Evolutionary conservation across 2,113 vertebrate species (phyloP).

Genomic region (Crotalus tigris): DNA sequence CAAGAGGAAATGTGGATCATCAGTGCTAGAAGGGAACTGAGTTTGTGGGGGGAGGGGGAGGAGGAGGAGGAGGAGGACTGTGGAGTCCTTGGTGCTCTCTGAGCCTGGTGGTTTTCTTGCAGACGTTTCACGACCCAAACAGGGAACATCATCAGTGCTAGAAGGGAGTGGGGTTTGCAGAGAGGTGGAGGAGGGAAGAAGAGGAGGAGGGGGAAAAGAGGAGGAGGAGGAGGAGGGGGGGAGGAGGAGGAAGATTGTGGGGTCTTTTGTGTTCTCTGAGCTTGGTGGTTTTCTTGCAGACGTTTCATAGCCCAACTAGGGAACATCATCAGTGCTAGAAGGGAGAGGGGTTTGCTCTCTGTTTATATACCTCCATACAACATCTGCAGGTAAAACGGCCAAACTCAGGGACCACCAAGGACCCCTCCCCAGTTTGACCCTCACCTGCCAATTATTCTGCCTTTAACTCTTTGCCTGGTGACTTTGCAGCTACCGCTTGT

Average conservation of each 20-base stretch:
- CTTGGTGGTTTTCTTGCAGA: background rate
- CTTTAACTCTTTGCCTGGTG: background rate
- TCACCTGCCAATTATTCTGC: background rate
- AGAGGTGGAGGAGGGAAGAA: too few species aligned
- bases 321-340: background rate
- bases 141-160: background rate
- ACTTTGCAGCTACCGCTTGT: conserved; percentile 73
- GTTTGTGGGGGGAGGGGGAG: too few species aligned
- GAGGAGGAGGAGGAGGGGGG: too few species aligned
- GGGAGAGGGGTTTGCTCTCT: background rate
- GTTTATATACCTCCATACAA: background rate
- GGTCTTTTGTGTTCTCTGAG: background rate
- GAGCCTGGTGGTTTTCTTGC: background rate
- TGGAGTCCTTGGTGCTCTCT: background rate
- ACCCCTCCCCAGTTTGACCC: background rate
- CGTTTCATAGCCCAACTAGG: background rate
- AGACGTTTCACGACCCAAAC: background rate
- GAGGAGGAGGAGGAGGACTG: background rate
- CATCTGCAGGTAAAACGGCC: background rate
- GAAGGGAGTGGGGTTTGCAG: background rate
- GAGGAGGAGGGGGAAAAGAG: too few species aligned
- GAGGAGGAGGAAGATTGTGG: background rate
- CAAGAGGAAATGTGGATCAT: background rate
- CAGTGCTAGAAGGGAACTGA: too few species aligned
- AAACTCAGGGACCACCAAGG: background rate